Evolutionary conservation across 1,140 invertebrate species (phyloP), one percentile per base, ranked within the genome.

Genomic region (Caenorhabditis briggsae): DNA sequence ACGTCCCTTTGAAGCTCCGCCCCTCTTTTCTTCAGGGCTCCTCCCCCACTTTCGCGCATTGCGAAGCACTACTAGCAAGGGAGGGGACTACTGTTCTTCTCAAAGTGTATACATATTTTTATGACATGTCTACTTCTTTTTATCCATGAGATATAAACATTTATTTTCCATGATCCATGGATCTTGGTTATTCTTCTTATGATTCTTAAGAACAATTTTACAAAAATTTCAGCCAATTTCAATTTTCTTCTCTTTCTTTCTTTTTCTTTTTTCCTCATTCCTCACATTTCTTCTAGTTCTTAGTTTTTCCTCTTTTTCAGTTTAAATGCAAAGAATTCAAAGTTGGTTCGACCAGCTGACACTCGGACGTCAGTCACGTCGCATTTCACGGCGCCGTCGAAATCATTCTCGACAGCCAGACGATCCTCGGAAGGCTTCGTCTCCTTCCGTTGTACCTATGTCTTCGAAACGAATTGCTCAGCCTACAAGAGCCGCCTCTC

Each of bases 281-380:
- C 33, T 12, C n/a, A 59, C 56, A 18, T 53, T 5, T n/a, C 1
- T 12, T 12, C 11, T 53, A 1, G 1, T 53, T 5, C 50, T 53
- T 5, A 53, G 9, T 53, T 11, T 53, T 41, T 64, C 11, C 1
- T 41, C 41, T 14, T 50, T 78, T 78, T 78, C 70, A 78, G 70
- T 78, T 50, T n/a, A 50, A 53, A 78, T 78, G 70, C 70, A 78
- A 50, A 6, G 70, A 78, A 78, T 78, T 78, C 70, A 78, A 78
- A 78, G 70, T 78, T 78, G 70, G 70, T 78, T 78, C 70, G 70
- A 78, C 70, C 70, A 78, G 50, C 70, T 78, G 70, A 78, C 70
- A 78, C 43, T 78, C 46, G 70, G 70, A 78, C 70, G 70, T 78
- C 70, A 78, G 46, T 78, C 70, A 50, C 70, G 70, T 50, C 70